Percentiles rank a stretch among this genome's conserved stretches.
These are phyloP conservation scores for Kuschelorhynchus macadamiae DNA, from an alignment of 2,888 invertebrate genomes.

Conservation along the genomic window DNA sequence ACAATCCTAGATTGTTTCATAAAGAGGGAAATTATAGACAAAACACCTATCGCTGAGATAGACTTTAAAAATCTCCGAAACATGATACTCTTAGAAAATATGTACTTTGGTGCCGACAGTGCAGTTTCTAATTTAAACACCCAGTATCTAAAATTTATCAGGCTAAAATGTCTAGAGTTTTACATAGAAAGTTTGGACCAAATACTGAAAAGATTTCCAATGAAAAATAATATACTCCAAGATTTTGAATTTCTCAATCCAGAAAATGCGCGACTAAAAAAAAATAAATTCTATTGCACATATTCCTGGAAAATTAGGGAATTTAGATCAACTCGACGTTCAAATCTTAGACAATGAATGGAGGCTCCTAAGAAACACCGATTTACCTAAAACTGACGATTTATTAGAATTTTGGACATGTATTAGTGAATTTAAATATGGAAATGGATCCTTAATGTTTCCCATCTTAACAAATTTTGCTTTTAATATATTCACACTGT, in stretches of 20 bases:
- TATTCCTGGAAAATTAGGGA: constrained; percentile 10
- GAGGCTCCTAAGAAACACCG: constrained; percentile 16
- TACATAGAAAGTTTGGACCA: constrained; percentile 42
- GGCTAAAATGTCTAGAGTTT: constrained; percentile 35
- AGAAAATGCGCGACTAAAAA: background rate
- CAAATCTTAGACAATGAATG: constrained; percentile 33
- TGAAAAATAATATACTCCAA: constrained; percentile 15
- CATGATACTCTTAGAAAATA: constrained; percentile 31
- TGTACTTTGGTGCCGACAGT: constrained; percentile 42
- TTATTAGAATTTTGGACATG: constrained; percentile 14
- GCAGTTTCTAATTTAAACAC: background rate
- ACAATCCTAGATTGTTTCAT: constrained; percentile 35
- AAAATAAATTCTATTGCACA: constrained; percentile 17
- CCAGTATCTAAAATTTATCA: constrained; percentile 16
- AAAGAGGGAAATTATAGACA: constrained; percentile 20
- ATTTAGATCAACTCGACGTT: constrained; percentile 1
- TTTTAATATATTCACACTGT: constrained; percentile 18
- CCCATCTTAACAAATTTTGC: constrained; percentile 16
- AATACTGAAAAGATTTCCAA: constrained; percentile 25
- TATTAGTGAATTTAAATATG: background rate
- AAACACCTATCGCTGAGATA: constrained; percentile 23
- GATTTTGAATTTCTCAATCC: constrained; percentile 20
- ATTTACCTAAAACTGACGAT: constrained; percentile 6
- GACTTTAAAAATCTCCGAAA: constrained; percentile 38
- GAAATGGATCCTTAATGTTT: too few relatives aligned